These are phyloP conservation scores for Carassius carassius DNA, from an alignment of 2,113 vertebrate species.

Conservation along the genomic window DNA sequence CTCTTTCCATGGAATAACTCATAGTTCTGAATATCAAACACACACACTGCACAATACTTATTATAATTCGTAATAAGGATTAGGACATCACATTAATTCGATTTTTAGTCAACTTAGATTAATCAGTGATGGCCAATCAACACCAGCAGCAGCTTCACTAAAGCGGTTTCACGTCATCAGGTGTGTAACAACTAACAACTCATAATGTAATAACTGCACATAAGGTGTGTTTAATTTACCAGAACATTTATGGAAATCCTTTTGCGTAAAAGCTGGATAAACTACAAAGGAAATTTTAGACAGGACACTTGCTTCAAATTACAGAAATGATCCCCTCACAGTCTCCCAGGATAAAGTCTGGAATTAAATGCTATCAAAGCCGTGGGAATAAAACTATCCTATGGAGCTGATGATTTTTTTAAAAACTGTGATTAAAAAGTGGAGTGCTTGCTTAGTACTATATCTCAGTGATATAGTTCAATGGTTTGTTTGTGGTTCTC, in stretches of 20 bases:
- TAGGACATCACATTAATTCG: not conserved
- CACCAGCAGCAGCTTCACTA: not conserved
- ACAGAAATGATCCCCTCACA: not conserved
- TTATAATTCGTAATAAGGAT: not conserved
- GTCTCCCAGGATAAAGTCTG: not conserved
- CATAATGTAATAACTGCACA: no score
- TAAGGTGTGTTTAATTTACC: not conserved
- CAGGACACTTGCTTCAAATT: not conserved
- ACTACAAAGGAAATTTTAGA: constrained; percentile 1
- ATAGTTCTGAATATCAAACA: not conserved
- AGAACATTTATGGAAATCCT: constrained; percentile 18
- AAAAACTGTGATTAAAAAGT: not conserved
- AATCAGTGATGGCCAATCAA: not conserved
- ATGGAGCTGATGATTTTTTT: not conserved
- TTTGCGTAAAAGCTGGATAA: not conserved
- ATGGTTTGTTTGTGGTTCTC: constrained; percentile 10
- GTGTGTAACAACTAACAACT: not conserved
- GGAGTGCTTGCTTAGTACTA: not conserved
- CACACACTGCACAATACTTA: not conserved
- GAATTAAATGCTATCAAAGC: not conserved
- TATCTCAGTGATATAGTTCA: not conserved
- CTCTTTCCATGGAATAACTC: not conserved
- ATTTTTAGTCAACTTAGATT: not conserved
- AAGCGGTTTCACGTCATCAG: not conserved
- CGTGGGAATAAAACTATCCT: not conserved